Evolutionary conservation across 2,888 invertebrate species (phyloP).

Genomic region (Chrysolina haemoptera): DNA sequence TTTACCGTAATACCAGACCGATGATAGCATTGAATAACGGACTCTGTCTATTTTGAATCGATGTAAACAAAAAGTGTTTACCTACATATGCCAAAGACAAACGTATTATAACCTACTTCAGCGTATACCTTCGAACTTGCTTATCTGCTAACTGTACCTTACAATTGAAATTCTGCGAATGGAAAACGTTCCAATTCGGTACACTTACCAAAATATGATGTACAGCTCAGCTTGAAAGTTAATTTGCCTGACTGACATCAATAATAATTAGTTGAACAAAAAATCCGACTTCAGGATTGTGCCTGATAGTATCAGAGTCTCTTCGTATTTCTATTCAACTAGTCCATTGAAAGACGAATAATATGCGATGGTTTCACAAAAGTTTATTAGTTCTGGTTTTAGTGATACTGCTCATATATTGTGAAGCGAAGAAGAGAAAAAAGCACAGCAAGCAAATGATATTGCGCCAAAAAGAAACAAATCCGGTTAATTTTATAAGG

Average conservation of each 20-base stretch:
- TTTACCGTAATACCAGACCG: neutral
- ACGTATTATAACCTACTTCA: conserved; percentile 35
- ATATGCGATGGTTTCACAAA: conserved; percentile 35
- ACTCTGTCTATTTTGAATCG: neutral
- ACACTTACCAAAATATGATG: conserved; percentile 32
- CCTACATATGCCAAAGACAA: neutral
- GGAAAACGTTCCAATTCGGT: conserved; percentile 28
- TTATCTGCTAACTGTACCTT: conserved; percentile 36
- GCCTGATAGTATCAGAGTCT: neutral
- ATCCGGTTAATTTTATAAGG: conserved; percentile 63
- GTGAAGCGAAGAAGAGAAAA: conserved; percentile 49
- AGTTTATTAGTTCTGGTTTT: conserved; percentile 30
- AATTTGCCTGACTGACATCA: conserved; percentile 17
- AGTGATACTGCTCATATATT: conserved; percentile 35
- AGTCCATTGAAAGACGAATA: neutral
- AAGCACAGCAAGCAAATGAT: conserved; percentile 55
- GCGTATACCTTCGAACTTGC: conserved; percentile 15
- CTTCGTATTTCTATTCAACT: neutral
- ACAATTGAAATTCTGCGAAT: conserved; percentile 40
- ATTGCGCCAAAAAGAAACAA: conserved; percentile 61
- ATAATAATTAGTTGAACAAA: conserved; percentile 25
- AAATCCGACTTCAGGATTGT: neutral
- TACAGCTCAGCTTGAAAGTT: conserved; percentile 24
- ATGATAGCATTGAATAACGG: conserved; percentile 5
- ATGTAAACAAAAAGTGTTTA: conserved; percentile 16